phyloP scores from a whole-genome alignment of 2,113 vertebrate species.

The Nothoprocta pentlandii region DNA sequence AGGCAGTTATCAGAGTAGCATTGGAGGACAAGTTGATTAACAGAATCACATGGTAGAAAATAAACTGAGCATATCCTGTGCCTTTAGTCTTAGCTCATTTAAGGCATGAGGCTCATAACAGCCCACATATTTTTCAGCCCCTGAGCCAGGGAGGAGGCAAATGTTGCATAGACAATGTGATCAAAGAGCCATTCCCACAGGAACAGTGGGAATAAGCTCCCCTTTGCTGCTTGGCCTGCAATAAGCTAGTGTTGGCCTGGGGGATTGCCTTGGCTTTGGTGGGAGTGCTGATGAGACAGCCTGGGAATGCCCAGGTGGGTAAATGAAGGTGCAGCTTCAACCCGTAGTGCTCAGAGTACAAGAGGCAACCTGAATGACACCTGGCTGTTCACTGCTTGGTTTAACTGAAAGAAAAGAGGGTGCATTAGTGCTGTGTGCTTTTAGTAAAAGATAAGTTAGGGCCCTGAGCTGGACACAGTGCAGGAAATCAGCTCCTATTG shows the following conservation, averaged over 20 bases:
- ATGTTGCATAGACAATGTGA: neutral
- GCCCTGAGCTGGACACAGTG: neutral
- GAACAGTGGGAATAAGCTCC: neutral
- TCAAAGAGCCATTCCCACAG: neutral
- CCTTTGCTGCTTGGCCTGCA: neutral
- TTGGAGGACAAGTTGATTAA: conserved; percentile 32
- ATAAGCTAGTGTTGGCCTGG: neutral
- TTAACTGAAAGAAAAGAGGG: neutral
- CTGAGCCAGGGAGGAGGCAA: neutral
- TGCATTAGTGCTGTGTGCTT: neutral
- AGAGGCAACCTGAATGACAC: neutral
- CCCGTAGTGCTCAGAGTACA: neutral
- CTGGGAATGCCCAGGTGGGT: neutral
- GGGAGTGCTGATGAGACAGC: neutral
- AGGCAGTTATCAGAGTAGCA: conserved; percentile 1
- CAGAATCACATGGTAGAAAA: conserved; percentile 34
- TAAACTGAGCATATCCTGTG: neutral
- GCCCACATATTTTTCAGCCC: neutral
- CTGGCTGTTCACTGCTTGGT: neutral
- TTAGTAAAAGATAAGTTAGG: neutral
- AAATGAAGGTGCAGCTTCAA: rapidly evolving
- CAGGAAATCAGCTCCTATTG: neutral
- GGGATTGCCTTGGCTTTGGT: neutral
- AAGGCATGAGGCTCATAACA: neutral
- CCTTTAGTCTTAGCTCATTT: conserved; percentile 22